Evolutionary conservation across 2,888 invertebrate genomes (phyloP).

Genomic region (Ceriagrion tenellum): DNA sequence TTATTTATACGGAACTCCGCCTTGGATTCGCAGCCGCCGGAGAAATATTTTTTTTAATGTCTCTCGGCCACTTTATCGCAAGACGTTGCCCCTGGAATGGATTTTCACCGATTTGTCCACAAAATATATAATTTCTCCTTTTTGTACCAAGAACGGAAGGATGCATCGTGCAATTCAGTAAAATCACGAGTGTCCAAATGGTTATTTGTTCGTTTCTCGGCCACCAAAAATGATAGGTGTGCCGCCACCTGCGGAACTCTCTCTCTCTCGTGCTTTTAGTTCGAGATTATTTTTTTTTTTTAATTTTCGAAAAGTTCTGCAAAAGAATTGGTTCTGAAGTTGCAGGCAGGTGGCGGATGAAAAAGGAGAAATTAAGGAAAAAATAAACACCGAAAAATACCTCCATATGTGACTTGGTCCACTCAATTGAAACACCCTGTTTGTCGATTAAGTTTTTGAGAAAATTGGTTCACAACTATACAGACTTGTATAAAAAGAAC

Average conservation of each 20-base stretch:
- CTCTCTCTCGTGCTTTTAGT: not conserved
- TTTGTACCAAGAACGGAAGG: not conserved
- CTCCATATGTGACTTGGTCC: constrained; percentile 57
- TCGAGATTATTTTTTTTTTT: not conserved
- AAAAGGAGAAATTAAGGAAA: constrained; percentile 59
- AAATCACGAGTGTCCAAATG: not conserved
- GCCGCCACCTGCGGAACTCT: not conserved
- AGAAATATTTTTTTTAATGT: not conserved
- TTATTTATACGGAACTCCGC: constrained; percentile 15
- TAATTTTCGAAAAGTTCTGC: not conserved
- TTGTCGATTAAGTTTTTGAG: constrained; percentile 45
- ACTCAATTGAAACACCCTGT: constrained; percentile 61
- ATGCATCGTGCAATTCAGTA: not conserved
- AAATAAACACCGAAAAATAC: constrained; percentile 50
- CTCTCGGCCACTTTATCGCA: not conserved
- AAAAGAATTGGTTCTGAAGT: not conserved
- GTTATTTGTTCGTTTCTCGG: not conserved
- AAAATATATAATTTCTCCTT: constrained; percentile 64
- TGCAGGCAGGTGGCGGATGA: not conserved
- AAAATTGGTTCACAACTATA: constrained; percentile 55
- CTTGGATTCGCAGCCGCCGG: not conserved
- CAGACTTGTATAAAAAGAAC: constrained; percentile 29
- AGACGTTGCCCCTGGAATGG: constrained; percentile 32
- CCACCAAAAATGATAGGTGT: not conserved
- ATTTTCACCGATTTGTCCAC: constrained; percentile 36